Base-by-base conservation (phyloP, 2,113 vertebrate genomes). In the Laticauda colubrina region DNA sequence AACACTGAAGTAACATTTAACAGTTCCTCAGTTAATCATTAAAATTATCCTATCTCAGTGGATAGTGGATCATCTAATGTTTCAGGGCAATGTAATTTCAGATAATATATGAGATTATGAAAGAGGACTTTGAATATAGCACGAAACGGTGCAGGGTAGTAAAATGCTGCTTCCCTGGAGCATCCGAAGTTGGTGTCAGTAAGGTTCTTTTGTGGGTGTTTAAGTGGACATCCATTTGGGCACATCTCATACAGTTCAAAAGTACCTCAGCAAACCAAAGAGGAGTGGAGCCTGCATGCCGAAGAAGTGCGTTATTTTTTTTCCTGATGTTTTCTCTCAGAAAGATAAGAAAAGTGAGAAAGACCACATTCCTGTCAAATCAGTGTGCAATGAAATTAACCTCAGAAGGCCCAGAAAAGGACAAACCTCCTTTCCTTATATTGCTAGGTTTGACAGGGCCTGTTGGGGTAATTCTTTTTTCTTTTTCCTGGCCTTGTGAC, bases 1-100 rank as follows among this genome's bases (percentile, higher is more conserved):
- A 96, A 92, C 93, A 95, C 21, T 93, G 94, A 96, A 91, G 56
- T 97, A 95, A 96, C 97, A 97, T 97, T 95, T 97, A 97, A 96
- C 95, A 94, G 94, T 96, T 97, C 93, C 96, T 97, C 94, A 92
- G 96, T 97, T 97, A 96, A 97, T 97, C 96, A 97, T 97, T 97
- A 96, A 96, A 97, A 98, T 97, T 96, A 97, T 95, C 93, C 94
- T 92, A 93, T 96, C 94, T 95, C 12, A 0, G 95, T 96, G 94
- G 94, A 97, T 95, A 93, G 91, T 93, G 94, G 90, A 96, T 95
- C 86, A 95, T 97, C 96, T 93, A 95, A 95, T 93, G 43, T 96
- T 96, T 96, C 89, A 0, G 48, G 92, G 94, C 89, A 93, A 91
- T 93, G 92, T 95, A 95, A 96, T 96, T 97, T 96, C 95, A 95